These are phyloP conservation scores for Cheilinus undulatus DNA, from an alignment of 2,113 vertebrate species.

Conservation along the genomic window DNA sequence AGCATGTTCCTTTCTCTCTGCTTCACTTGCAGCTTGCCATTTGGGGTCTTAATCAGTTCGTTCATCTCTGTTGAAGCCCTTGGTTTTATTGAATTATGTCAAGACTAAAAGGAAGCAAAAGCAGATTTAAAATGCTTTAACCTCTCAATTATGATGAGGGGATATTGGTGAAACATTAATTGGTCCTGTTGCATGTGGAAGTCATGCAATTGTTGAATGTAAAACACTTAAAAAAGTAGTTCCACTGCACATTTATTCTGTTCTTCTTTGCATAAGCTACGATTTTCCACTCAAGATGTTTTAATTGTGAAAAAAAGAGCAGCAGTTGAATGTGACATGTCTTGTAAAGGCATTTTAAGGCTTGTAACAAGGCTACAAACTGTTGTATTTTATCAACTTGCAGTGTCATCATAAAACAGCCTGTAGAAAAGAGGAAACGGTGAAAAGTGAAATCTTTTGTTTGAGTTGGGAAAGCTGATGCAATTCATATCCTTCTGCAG, in stretches of 20 bases:
- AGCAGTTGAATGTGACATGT: constrained; percentile 6
- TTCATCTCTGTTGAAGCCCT: too few species aligned
- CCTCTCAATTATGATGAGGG: too few species aligned
- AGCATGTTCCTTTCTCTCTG: too few species aligned
- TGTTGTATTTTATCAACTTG: constrained; percentile 35
- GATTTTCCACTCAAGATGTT: constrained; percentile 41
- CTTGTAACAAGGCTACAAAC: constrained; percentile 18
- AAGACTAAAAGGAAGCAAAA: too few species aligned
- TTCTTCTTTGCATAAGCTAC: constrained; percentile 19
- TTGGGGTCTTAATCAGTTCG: too few species aligned
- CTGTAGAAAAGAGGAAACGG: constrained; percentile 34
- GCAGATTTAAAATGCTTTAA: too few species aligned
- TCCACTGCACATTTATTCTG: background rate
- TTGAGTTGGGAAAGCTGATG: constrained; percentile 60
- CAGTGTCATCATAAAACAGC: constrained; percentile 39
- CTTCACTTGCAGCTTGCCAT: too few species aligned
- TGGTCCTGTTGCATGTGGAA: background rate
- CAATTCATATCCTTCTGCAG: constrained; percentile 59
- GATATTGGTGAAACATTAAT: too few species aligned
- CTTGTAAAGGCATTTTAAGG: constrained; percentile 32
- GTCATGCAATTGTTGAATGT: background rate
- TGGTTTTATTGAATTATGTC: too few species aligned
- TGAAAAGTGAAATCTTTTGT: constrained; percentile 46
- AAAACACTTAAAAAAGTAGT: background rate
- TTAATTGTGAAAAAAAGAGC: constrained; percentile 19